Percentiles rank a stretch among this genome's conserved stretches.
Evolutionary conservation across 1,140 invertebrate species (phyloP).

Genomic region (Liolophura sinensis): DNA sequence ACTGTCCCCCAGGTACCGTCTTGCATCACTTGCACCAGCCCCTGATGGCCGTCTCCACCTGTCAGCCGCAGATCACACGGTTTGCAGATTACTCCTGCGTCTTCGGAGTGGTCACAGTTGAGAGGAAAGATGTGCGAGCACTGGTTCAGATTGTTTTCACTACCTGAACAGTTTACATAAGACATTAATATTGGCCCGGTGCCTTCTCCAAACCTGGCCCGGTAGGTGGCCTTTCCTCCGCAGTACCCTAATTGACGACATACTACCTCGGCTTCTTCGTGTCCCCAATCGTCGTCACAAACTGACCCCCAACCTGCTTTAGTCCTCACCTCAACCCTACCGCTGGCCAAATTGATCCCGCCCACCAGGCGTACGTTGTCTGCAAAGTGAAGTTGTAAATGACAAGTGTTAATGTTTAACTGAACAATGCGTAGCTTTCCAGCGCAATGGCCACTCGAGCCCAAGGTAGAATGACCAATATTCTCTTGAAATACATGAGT

Average conservation of each 20-base stretch:
- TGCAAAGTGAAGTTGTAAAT: too few species aligned
- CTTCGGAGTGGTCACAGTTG: too few species aligned
- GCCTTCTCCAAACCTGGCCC: slow-evolving; percentile 37
- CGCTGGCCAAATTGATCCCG: slow-evolving; percentile 36
- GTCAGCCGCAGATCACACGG: too few species aligned
- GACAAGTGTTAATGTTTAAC: too few species aligned
- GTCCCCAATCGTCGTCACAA: slow-evolving; percentile 40
- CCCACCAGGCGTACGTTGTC: too few species aligned
- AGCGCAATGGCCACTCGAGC: too few species aligned
- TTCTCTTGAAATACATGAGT: too few species aligned
- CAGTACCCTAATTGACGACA: slow-evolving; percentile 43
- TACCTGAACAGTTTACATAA: slow-evolving; percentile 21
- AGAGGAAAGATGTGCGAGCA: slow-evolving; percentile 52
- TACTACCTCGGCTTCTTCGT: slow-evolving; percentile 35
- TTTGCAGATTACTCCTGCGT: too few species aligned
- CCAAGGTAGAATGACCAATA: too few species aligned
- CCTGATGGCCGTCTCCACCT: too few species aligned
- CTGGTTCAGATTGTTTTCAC: slow-evolving; percentile 61
- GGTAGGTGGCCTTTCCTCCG: slow-evolving; percentile 25
- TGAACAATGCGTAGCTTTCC: too few species aligned
- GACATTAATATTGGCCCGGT: slow-evolving; percentile 26
- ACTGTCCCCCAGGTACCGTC: slow-evolving; percentile 45
- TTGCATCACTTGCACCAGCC: slow-evolving; percentile 39
- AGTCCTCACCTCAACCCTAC: slow-evolving; percentile 58
- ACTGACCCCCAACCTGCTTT: slow-evolving; percentile 40